Percentiles rank a stretch among this genome's conserved stretches.
Conservation (phyloP, 2,797 vertebrate genomes). For the Sebastes hubbsi region DNA sequence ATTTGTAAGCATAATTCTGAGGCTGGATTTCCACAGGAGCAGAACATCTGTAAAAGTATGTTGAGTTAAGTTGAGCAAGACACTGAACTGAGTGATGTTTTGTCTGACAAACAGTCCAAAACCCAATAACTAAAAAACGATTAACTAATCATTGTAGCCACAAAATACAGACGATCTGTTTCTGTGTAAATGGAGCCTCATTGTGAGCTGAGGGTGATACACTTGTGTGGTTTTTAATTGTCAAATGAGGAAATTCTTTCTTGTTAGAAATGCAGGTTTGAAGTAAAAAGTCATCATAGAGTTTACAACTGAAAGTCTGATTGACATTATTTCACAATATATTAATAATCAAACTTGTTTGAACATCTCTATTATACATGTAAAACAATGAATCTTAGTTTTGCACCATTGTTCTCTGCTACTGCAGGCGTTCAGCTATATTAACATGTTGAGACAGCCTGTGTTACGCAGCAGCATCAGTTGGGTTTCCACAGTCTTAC, state of each 20-base stretch:
- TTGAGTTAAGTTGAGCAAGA: too few species aligned
- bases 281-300: neutral
- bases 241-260: neutral
- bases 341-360: neutral
- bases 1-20: neutral
- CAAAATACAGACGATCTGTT: neutral
- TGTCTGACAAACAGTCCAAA: neutral
- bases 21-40: conserved; percentile 12
- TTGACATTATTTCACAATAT: neutral
- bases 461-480: neutral
- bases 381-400: neutral
- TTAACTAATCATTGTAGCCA: neutral
- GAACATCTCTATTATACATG: neutral
- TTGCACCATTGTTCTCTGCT: neutral
- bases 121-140: neutral
- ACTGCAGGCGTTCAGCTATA: neutral
- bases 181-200: conserved; percentile 16
- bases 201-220: neutral
- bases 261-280: neutral
- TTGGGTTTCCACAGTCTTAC: neutral
- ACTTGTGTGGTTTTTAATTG: neutral
- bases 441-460: neutral
- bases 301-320: neutral
- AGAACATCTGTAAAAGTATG: neutral
- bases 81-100: neutral